A percentile compares a stretch with the other conserved stretches of the same genome.
Evolutionary conservation across 35 echinoderm and acorn worm genomes (phyloP).

Genomic region (Eucidaris tribuloides): DNA sequence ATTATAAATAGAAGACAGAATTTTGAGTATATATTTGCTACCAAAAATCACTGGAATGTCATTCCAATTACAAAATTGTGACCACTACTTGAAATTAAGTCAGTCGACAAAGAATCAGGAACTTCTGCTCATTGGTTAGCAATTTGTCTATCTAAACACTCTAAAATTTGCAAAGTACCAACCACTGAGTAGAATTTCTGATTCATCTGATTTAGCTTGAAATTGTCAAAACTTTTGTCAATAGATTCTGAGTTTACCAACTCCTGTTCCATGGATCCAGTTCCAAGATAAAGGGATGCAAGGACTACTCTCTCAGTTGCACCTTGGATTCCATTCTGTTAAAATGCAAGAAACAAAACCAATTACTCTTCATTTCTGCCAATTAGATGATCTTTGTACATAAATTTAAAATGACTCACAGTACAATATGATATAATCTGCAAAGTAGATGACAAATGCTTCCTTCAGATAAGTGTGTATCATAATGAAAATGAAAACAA

Average conservation of each 20-base stretch:
- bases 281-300: slow-evolving; percentile 68
- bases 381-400: no score
- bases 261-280: slow-evolving; percentile 44
- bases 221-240: not conserved
- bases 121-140: not conserved
- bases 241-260: slow-evolving; percentile 27
- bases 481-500: no score
- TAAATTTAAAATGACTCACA: no score
- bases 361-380: no score
- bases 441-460: no score
- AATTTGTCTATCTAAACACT: not conserved
- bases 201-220: not conserved
- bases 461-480: no score
- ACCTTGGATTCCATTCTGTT: no score
- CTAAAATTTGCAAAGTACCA: not conserved
- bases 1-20: no score
- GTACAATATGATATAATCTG: no score
- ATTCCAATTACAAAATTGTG: not conserved
- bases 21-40: no score
- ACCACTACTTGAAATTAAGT: not conserved
- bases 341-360: no score
- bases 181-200: not conserved
- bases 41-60: no score
- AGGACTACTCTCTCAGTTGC: slow-evolving; percentile 48
- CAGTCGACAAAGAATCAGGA: not conserved